Evolutionary conservation across 2,888 invertebrate species (phyloP).

Genomic region (Nineta flava): DNA sequence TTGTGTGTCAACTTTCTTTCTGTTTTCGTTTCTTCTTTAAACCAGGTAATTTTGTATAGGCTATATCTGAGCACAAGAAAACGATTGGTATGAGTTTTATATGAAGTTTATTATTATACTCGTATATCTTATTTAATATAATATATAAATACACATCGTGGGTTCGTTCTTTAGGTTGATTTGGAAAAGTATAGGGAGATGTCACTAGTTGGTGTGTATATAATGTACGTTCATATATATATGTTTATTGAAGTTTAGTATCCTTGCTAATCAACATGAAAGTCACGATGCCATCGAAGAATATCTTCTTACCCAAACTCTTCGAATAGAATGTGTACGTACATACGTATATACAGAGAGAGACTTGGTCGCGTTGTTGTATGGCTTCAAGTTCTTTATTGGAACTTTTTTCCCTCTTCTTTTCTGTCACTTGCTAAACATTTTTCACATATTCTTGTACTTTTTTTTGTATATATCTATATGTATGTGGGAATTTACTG

Average conservation of each 20-base stretch:
- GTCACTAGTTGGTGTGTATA: too few species aligned
- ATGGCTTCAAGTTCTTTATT: conserved; percentile 14
- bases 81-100: too few species aligned
- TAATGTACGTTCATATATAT: not conserved
- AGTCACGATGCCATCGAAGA: conserved; percentile 1
- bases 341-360: not conserved
- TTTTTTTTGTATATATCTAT: not conserved
- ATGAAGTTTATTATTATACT: too few species aligned
- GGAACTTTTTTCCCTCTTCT: conserved; percentile 15
- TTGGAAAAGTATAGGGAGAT: too few species aligned
- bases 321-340: not conserved
- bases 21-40: too few species aligned
- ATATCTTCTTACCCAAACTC: not conserved
- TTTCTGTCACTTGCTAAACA: conserved; percentile 17
- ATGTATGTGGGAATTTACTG: too few species aligned
- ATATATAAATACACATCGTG: too few species aligned
- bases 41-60: too few species aligned
- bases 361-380: not conserved
- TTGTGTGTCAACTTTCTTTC: too few species aligned
- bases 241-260: conserved; percentile 7
- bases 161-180: too few species aligned
- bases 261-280: conserved; percentile 5
- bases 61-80: too few species aligned
- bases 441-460: conserved; percentile 18
- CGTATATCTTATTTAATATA: too few species aligned